Conservation (phyloP, 1,140 invertebrate species). For the Augochlora pura region DNA sequence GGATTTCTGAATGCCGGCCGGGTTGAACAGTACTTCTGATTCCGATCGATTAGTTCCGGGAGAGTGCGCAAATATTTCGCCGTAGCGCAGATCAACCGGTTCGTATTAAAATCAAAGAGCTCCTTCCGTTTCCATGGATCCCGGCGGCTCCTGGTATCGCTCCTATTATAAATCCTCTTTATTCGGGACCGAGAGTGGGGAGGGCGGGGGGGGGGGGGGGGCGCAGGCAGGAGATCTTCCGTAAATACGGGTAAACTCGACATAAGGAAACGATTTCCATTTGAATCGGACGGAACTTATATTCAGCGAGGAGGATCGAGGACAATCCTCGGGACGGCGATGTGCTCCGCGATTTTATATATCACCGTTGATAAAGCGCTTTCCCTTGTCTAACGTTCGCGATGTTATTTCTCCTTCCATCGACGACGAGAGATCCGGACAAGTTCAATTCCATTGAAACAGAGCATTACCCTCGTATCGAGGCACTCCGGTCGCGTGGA, state of each 20-base stretch:
- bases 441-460: constrained; percentile 52
- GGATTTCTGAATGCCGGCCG: too few relatives aligned
- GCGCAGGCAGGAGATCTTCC: not conserved
- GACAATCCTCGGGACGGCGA: constrained; percentile 18
- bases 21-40: too few relatives aligned
- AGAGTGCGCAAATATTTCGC: not conserved
- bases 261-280: constrained; percentile 48
- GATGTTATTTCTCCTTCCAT: constrained; percentile 8
- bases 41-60: not conserved
- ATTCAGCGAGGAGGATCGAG: constrained; percentile 36
- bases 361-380: constrained; percentile 55
- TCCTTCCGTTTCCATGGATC: not conserved
- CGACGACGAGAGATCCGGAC: constrained; percentile 7
- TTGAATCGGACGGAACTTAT: constrained; percentile 53
- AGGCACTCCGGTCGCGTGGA: constrained; percentile 21
- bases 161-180: constrained; percentile 51
- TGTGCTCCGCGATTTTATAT: constrained; percentile 50
- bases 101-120: not conserved
- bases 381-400: constrained; percentile 43
- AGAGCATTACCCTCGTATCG: constrained; percentile 33
- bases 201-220: too few relatives aligned
- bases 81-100: not conserved
- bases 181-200: constrained; percentile 15
- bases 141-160: not conserved
- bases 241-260: constrained; percentile 53